Evolutionary conservation across 1,140 invertebrate species (phyloP).

Genomic region (Nilaparvata lugens): DNA sequence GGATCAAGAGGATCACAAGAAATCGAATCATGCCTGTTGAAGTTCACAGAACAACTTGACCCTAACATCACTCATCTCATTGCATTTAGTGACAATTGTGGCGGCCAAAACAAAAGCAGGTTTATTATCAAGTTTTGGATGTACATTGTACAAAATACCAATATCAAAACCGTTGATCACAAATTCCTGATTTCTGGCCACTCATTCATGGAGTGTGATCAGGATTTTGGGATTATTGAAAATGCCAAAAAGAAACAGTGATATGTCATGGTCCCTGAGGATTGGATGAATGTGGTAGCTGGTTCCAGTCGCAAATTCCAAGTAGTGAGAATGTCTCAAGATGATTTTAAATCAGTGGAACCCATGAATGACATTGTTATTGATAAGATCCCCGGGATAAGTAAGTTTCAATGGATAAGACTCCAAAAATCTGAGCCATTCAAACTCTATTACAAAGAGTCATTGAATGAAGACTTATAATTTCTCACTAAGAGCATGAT

Average conservation of each 20-base stretch:
- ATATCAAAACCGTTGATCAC: slow-evolving; percentile 18
- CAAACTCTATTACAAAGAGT: too few relatives aligned
- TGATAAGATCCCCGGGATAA: too few relatives aligned
- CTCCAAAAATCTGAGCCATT: too few relatives aligned
- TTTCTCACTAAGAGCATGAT: too few relatives aligned
- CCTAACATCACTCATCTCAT: slow-evolving; percentile 6
- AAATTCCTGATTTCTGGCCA: too few relatives aligned
- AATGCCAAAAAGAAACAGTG: slow-evolving; percentile 9
- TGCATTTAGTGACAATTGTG: too few relatives aligned
- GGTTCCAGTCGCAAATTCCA: slow-evolving; percentile 4
- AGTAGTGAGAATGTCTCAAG: slow-evolving; percentile 4
- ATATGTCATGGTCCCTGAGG: slow-evolving; percentile 14
- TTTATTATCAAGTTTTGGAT: slow-evolving; percentile 20
- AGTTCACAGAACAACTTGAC: slow-evolving; percentile 13
- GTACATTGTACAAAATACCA: slow-evolving; percentile 19
- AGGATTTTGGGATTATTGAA: slow-evolving; percentile 17
- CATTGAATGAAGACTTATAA: too few relatives aligned
- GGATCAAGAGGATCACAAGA: slow-evolving; percentile 16
- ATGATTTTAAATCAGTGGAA: too few relatives aligned
- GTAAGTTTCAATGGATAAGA: too few relatives aligned
- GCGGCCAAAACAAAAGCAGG: slow-evolving; percentile 18
- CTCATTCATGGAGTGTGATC: slow-evolving; percentile 21
- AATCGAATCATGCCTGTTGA: slow-evolving; percentile 19
- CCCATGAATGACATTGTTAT: too few relatives aligned
- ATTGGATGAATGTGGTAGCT: slow-evolving; percentile 17